Percentiles rank a stretch among this genome's conserved stretches.
These are phyloP conservation scores for Nomada flava DNA, from an alignment of 2,888 invertebrate species.

Conservation along the genomic window DNA sequence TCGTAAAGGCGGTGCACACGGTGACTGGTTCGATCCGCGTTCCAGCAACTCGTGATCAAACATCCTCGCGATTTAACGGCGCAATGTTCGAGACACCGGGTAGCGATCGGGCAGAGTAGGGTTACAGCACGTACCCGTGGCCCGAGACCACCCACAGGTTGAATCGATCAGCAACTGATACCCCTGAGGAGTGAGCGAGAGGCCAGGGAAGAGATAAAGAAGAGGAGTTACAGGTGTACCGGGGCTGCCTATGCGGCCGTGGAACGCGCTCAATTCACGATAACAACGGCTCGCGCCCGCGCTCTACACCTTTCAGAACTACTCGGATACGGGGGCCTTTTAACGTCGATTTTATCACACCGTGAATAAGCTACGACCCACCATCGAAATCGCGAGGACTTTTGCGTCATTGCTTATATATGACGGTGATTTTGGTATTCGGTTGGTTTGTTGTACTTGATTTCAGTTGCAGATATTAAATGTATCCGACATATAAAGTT, in stretches of 20 bases:
- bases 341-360: slow-evolving; percentile 77
- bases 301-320: slow-evolving; percentile 47
- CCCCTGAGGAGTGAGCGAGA: slow-evolving; percentile 61
- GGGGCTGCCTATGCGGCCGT: slow-evolving; percentile 65
- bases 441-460: neutral
- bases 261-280: slow-evolving; percentile 78
- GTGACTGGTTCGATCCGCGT: slow-evolving; percentile 53
- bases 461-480: neutral
- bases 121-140: slow-evolving; percentile 78
- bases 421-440: neutral
- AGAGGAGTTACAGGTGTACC: slow-evolving; percentile 80
- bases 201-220: slow-evolving; percentile 60
- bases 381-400: slow-evolving; percentile 59
- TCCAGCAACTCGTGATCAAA: neutral
- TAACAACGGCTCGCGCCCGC: slow-evolving; percentile 69
- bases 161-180: slow-evolving; percentile 83
- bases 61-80: slow-evolving; percentile 42
- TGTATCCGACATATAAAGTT: no score
- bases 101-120: slow-evolving; percentile 76
- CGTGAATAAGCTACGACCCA: slow-evolving; percentile 72
- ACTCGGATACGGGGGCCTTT: slow-evolving; percentile 74
- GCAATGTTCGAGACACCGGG: slow-evolving; percentile 74
- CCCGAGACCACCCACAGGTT: slow-evolving; percentile 81
- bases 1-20: slow-evolving; percentile 49
- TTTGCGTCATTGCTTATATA: slow-evolving; percentile 26